phyloP scores from a whole-genome alignment of 2,797 vertebrate genomes.

The Cyprinella venusta region DNA sequence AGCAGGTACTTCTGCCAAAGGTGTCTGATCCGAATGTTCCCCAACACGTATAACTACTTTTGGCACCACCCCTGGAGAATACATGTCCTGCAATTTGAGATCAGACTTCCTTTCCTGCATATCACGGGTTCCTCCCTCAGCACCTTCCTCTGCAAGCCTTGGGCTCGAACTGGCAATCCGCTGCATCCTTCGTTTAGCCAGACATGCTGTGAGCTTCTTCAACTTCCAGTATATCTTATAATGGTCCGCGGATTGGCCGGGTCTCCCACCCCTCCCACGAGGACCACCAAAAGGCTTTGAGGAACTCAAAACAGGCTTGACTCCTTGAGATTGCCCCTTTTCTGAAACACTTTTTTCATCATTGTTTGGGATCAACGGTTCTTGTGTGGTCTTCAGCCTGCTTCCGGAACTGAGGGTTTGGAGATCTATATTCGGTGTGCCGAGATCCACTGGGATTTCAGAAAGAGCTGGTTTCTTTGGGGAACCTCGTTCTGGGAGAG shows the following conservation, averaged over 20 bases:
- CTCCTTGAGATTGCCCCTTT: conserved; percentile 10
- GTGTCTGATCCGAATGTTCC: conserved; percentile 14
- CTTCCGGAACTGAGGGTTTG: neutral
- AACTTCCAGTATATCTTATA: conserved; percentile 87
- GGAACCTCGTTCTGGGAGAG: conserved; percentile 67
- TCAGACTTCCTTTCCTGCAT: conserved; percentile 65
- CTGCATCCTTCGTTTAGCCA: conserved; percentile 70
- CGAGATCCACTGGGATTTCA: conserved; percentile 11
- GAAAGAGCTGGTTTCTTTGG: conserved; percentile 56
- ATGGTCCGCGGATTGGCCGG: conserved; percentile 76
- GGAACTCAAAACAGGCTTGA: conserved; percentile 12
- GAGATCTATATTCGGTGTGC: conserved; percentile 1
- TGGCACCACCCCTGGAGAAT: conserved; percentile 78
- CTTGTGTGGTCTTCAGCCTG: conserved; percentile 11
- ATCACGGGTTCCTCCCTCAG: conserved; percentile 33
- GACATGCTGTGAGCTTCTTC: conserved; percentile 76
- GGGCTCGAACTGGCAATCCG: conserved; percentile 17
- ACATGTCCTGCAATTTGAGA: conserved; percentile 79
- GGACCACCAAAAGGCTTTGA: conserved; percentile 28
- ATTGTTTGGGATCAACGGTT: neutral
- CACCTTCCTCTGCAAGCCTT: neutral
- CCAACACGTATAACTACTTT: conserved; percentile 78
- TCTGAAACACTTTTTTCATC: neutral
- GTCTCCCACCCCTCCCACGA: conserved; percentile 66
- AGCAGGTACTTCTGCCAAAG: neutral